phyloP scores from a whole-genome alignment of 2,888 invertebrate genomes.

The Odontocerum albicorne region DNA sequence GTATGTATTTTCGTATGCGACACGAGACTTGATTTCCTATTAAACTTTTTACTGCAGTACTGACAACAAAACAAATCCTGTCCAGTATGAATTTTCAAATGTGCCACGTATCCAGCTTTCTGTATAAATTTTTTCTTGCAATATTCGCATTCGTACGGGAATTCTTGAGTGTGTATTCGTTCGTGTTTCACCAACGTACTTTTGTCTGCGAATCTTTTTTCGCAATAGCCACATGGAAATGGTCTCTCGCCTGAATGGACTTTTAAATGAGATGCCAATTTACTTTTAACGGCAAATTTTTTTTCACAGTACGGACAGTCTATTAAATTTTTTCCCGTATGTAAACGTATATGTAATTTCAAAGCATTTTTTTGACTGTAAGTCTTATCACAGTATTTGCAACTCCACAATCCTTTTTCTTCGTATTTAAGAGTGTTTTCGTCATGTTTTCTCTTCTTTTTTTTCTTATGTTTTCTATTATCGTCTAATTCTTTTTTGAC shows the following conservation, averaged over 20 bases:
- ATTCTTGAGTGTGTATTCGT: slow-evolving; percentile 30
- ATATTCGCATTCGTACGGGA: slow-evolving; percentile 27
- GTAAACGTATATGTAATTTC: slow-evolving; percentile 25
- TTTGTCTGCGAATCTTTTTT: slow-evolving; percentile 26
- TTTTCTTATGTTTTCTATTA: not conserved
- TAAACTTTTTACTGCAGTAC: slow-evolving; percentile 47
- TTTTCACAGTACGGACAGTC: slow-evolving; percentile 27
- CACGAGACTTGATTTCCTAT: slow-evolving; percentile 37
- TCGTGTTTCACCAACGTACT: slow-evolving; percentile 31
- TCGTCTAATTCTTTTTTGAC: not conserved
- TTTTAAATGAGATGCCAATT: slow-evolving; percentile 27
- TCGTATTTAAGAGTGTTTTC: no score
- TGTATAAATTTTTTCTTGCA: slow-evolving; percentile 34
- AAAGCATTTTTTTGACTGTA: slow-evolving; percentile 29
- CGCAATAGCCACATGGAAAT: slow-evolving; percentile 25
- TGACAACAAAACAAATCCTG: slow-evolving; percentile 47
- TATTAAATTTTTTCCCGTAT: slow-evolving; percentile 25
- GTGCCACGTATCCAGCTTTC: slow-evolving; percentile 40
- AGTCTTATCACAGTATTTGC: slow-evolving; percentile 23
- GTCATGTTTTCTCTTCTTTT: not conserved
- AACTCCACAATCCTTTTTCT: slow-evolving; percentile 5
- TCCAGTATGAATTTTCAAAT: slow-evolving; percentile 49
- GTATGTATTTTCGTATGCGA: slow-evolving; percentile 32
- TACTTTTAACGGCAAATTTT: slow-evolving; percentile 27
- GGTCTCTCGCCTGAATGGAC: slow-evolving; percentile 31